These are phyloP conservation scores for Luperina nickerlii DNA, from an alignment of 2,888 invertebrate species.

Conservation along the genomic window DNA sequence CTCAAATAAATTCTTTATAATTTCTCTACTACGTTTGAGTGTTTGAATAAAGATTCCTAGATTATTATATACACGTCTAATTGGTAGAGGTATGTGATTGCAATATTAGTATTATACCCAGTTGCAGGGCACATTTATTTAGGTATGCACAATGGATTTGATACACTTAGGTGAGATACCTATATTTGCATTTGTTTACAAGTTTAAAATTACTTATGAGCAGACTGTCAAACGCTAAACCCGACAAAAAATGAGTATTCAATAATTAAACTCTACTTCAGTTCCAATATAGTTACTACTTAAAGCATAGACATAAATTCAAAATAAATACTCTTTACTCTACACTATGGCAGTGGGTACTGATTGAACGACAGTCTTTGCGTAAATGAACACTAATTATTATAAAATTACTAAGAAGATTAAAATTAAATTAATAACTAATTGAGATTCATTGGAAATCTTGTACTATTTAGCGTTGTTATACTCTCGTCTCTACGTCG, in stretches of 20 bases:
- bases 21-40: conserved; percentile 43
- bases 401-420: conserved; percentile 69
- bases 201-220: conserved; percentile 47
- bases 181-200: conserved; percentile 34
- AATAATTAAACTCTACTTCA: conserved; percentile 50
- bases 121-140: conserved; percentile 27
- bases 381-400: conserved; percentile 76
- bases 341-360: conserved; percentile 88
- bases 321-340: conserved; percentile 70
- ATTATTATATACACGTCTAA: conserved; percentile 53
- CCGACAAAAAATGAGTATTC: conserved; percentile 68
- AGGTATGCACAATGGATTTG: conserved; percentile 14
- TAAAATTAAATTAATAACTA: conserved; percentile 81
- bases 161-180: conserved; percentile 16
- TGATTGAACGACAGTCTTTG: conserved; percentile 86
- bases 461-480: conserved; percentile 82
- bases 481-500: conserved; percentile 89
- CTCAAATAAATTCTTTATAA: conserved; percentile 38
- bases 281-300: conserved; percentile 70
- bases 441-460: conserved; percentile 90
- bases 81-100: conserved; percentile 48
- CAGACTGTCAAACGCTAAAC: conserved; percentile 62
- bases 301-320: conserved; percentile 78
- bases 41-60: conserved; percentile 35
- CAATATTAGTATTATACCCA: conserved; percentile 35